Conservation (phyloP, 2,113 vertebrate genomes). For the Formicarius rufipectus region DNA sequence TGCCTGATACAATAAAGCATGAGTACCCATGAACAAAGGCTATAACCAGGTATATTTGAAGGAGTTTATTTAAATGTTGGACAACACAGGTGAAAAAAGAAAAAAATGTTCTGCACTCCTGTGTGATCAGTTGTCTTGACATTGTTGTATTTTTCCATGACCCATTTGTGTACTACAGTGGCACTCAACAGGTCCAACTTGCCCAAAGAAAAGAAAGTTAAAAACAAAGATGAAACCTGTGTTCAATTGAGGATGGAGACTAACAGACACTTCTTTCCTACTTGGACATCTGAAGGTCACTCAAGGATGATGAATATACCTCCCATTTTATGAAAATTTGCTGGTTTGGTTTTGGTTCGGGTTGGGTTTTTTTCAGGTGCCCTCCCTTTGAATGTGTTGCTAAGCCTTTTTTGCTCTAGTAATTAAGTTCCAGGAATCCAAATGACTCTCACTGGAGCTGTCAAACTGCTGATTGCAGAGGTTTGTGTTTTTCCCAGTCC, state of each 20-base stretch:
- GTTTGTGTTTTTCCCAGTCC: not conserved
- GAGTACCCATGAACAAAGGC: not conserved
- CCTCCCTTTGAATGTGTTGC: accelerated
- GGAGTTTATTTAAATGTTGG: not conserved
- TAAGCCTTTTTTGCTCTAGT: not conserved
- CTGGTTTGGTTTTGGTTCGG: too few relatives aligned
- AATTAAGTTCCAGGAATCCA: not conserved
- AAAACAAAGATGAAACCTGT: not conserved
- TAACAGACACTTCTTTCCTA: not conserved
- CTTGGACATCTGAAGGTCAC: not conserved
- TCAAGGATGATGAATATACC: not conserved
- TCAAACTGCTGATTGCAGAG: not conserved
- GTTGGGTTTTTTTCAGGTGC: not conserved
- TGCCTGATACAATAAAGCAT: not conserved
- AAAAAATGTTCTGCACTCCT: not conserved
- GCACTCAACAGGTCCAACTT: not conserved
- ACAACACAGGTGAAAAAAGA: not conserved
- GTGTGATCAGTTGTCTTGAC: not conserved
- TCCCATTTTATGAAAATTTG: not conserved
- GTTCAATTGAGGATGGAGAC: not conserved
- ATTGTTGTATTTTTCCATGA: not conserved
- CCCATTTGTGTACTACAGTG: not conserved
- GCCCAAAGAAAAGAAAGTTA: not conserved
- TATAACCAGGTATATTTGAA: not conserved
- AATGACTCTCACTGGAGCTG: not conserved